A percentile compares a stretch with the other conserved stretches of the same genome.
Evolutionary conservation across 2,113 vertebrate species (phyloP).

Genomic region (Psittacus erithacus): DNA sequence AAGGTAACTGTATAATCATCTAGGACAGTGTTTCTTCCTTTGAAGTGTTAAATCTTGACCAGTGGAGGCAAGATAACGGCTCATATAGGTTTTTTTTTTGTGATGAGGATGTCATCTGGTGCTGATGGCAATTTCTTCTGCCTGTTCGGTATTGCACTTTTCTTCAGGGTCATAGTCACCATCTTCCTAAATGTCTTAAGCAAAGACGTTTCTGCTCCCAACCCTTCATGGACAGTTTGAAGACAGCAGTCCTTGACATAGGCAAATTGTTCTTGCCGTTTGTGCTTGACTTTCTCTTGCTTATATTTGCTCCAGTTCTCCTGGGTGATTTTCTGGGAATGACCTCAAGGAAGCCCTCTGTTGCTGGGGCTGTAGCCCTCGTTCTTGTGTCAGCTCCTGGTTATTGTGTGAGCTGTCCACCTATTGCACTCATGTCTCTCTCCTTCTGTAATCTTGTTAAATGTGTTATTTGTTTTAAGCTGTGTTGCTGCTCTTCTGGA

Average conservation of each 20-base stretch:
- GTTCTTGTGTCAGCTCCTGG: neutral
- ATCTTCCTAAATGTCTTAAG: neutral
- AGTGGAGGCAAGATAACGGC: neutral
- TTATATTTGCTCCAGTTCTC: neutral
- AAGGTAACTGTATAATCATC: conserved; percentile 6
- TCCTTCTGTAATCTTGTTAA: neutral
- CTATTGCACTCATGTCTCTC: neutral
- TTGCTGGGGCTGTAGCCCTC: neutral
- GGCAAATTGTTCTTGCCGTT: neutral
- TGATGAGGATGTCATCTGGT: neutral
- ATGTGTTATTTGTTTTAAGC: neutral
- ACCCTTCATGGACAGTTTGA: neutral
- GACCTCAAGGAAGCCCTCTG: neutral
- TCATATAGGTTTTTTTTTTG: neutral
- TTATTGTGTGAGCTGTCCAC: neutral
- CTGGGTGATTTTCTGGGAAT: neutral
- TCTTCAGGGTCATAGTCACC: neutral
- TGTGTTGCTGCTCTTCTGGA: neutral
- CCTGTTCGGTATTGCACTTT: neutral
- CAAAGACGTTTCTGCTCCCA: neutral
- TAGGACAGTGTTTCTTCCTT: neutral
- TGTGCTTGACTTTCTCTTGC: neutral
- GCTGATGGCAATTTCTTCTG: neutral
- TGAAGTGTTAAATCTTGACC: neutral
- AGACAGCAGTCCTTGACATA: neutral